Evolutionary conservation across 2,113 vertebrate species (phyloP), one percentile per base, ranked within the genome.

Genomic region (Centropus bengalensis): DNA sequence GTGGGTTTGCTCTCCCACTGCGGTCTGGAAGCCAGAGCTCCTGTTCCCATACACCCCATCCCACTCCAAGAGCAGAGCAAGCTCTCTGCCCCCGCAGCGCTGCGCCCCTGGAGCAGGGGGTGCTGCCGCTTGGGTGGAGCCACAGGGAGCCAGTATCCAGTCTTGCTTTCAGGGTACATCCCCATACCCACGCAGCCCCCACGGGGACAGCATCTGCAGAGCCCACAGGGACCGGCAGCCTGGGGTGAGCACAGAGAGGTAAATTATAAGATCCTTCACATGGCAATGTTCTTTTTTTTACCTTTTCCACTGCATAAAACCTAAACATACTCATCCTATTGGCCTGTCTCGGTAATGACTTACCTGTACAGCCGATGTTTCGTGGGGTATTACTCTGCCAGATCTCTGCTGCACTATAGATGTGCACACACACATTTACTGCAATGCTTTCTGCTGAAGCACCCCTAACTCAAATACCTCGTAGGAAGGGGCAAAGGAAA

Each of bases 191-290:
- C 36, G 9, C 36, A 42, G 30, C 82, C 14, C 42, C 27, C 1
- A 0, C 3, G 0, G 64, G 47, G 70, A 15, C 0, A 5, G 22
- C 26, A 4, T 45, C 40, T 6, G 0, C 11, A 21, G 47, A 44
- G 42, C 42, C 16, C 42, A 44, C 28, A 8, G 38, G 67, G 76
- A 55, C 24, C 74, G 6, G n/a, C 59, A 5, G 45, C 40, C 19
- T 1, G 0, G 32, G 22, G n/a, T 36, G n/a, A 60, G 68, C n/a
- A 8, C 2, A 1, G 27, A 27, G 30, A 81, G 3, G 23, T 32
- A 54, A 12, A 8, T 22, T 36, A 8, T 4, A 8, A 42, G 13
- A 20, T 44, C 30, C 45, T 74, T 58, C 8, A 68, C 28, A 3
- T 4, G 11, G 12, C 6, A 42, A 36, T 2, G 0, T 3, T 44